These are phyloP conservation scores for Drosophila kanekoi DNA, from an alignment of 2,888 invertebrate genomes.

Conservation along the genomic window DNA sequence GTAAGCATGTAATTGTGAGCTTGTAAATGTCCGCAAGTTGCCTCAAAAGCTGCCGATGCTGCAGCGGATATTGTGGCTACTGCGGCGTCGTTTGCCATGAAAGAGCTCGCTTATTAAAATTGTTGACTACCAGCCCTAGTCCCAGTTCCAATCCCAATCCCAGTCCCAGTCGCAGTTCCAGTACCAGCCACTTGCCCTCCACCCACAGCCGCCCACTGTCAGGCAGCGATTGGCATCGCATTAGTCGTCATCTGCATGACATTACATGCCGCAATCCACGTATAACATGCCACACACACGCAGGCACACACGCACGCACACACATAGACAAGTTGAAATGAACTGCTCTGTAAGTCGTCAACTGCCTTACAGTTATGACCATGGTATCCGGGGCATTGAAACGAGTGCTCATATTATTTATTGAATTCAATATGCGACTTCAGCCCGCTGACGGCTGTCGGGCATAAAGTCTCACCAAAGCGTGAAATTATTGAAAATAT, in stretches of 20 bases:
- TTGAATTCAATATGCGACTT: conserved; percentile 74
- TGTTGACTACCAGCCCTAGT: conserved; percentile 51
- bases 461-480: conserved; percentile 66
- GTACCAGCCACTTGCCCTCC: neutral
- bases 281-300: conserved; percentile 63
- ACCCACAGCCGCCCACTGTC: neutral
- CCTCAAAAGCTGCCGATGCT: conserved; percentile 27
- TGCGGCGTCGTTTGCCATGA: conserved; percentile 69
- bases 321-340: conserved; percentile 46
- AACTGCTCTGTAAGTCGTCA: conserved; percentile 64
- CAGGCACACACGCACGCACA: conserved; percentile 12
- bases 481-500: conserved; percentile 78
- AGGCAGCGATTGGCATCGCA: conserved; percentile 62
- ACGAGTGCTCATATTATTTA: conserved; percentile 65
- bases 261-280: conserved; percentile 81
- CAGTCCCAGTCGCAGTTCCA: neutral
- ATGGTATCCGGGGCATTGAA: conserved; percentile 30
- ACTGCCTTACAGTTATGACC: conserved; percentile 61
- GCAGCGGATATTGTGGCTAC: conserved; percentile 68
- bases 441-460: conserved; percentile 37
- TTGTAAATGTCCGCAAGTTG: conserved; percentile 41
- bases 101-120: conserved; percentile 78
- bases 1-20: conserved; percentile 1
- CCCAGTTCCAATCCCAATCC: conserved; percentile 3
- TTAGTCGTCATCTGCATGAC: conserved; percentile 81